phyloP scores from a whole-genome alignment of 2,113 vertebrate genomes.

The Speoplatyrhinus poulsoni region DNA sequence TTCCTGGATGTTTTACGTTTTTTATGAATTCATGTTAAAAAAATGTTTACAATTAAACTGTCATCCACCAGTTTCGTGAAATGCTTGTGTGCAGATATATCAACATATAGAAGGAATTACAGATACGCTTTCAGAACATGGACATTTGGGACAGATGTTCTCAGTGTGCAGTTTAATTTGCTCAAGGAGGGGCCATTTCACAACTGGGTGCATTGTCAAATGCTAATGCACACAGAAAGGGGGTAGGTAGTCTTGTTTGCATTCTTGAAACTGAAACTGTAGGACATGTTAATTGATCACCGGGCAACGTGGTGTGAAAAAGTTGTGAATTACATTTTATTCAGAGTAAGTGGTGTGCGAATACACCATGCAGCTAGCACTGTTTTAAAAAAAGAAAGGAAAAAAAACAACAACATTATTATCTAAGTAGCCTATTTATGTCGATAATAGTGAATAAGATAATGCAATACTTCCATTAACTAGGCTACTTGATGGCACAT shows the following conservation, averaged over 20 bases:
- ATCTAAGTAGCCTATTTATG: not conserved
- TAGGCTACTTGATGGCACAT: conserved; percentile 62
- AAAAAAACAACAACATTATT: not conserved
- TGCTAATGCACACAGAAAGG: conserved; percentile 59
- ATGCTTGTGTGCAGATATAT: not conserved
- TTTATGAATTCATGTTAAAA: not conserved
- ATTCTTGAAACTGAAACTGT: conserved; percentile 68
- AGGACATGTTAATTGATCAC: conserved; percentile 85
- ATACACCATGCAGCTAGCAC: not conserved
- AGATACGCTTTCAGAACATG: conserved; percentile 25
- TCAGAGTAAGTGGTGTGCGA: conserved; percentile 14
- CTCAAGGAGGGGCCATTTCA: conserved; percentile 56
- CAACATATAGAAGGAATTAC: not conserved
- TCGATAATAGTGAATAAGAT: not conserved
- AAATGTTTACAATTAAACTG: too few species aligned
- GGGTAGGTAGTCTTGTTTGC: conserved; percentile 62
- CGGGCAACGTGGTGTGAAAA: conserved; percentile 56
- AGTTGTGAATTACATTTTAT: conserved; percentile 63
- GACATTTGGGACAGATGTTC: conserved; percentile 30
- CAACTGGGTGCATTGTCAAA: conserved; percentile 70
- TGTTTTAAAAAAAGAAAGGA: not conserved
- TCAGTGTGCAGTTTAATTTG: conserved; percentile 58
- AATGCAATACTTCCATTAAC: not conserved
- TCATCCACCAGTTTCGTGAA: not conserved
- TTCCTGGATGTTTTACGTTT: too few species aligned